A percentile compares a stretch with the other conserved stretches of the same genome.
phyloP scores from a whole-genome alignment of 2,888 invertebrate genomes.

The Eupithecia subfuscata region DNA sequence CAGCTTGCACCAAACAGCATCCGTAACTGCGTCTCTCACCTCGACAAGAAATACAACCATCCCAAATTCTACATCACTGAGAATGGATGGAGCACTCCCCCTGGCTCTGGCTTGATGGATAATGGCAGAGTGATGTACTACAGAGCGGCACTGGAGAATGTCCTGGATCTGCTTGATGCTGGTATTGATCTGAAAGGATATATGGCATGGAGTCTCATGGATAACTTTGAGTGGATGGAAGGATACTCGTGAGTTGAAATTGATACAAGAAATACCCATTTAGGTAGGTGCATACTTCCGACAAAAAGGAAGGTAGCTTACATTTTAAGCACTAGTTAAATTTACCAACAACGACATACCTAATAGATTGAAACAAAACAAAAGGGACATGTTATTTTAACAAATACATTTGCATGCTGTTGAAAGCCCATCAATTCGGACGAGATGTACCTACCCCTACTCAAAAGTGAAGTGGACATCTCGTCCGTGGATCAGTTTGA shows the following conservation, averaged over 20 bases:
- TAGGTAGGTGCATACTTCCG: too few species aligned
- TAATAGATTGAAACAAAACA: too few species aligned
- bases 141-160: conserved; percentile 69
- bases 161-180: conserved; percentile 72
- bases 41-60: conserved; percentile 77
- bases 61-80: conserved; percentile 85
- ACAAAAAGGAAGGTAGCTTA: too few species aligned
- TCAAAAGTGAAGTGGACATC: too few species aligned
- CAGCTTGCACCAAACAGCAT: conserved; percentile 85
- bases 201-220: conserved; percentile 86
- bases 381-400: too few species aligned
- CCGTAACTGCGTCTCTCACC: conserved; percentile 77
- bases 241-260: conserved; percentile 78
- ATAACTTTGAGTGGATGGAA: conserved; percentile 86
- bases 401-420: too few species aligned
- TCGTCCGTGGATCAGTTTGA: too few species aligned
- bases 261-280: neutral
- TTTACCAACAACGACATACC: too few species aligned
- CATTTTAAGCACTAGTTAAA: too few species aligned
- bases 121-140: conserved; percentile 72
- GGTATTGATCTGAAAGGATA: conserved; percentile 80
- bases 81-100: conserved; percentile 81
- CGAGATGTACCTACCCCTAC: too few species aligned
- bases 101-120: conserved; percentile 69
- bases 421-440: too few species aligned